These are phyloP conservation scores for Ectropis crepuscularia DNA, from an alignment of 2,888 invertebrate genomes.

Conservation along the genomic window DNA sequence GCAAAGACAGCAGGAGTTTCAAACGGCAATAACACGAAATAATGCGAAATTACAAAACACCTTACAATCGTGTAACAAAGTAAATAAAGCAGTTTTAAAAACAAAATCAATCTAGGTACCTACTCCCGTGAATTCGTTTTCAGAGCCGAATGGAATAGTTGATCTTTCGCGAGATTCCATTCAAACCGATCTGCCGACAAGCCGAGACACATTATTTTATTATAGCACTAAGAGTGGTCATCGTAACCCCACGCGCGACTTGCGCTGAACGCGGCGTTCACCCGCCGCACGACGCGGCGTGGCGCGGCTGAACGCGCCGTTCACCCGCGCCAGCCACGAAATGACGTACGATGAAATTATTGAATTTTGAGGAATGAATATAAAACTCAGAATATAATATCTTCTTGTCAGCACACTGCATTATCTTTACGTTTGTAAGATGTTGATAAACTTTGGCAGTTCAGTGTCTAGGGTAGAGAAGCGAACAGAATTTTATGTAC, in stretches of 20 bases:
- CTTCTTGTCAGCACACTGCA: slow-evolving; percentile 34
- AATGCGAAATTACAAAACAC: slow-evolving; percentile 21
- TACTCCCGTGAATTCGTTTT: not conserved
- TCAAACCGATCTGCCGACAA: slow-evolving; percentile 14
- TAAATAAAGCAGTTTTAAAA: slow-evolving; percentile 21
- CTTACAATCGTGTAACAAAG: slow-evolving; percentile 18
- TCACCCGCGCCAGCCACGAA: no score
- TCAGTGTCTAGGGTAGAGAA: slow-evolving; percentile 56
- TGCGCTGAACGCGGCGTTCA: no score
- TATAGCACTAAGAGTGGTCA: no score
- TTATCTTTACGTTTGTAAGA: slow-evolving; percentile 10
- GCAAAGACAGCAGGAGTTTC: slow-evolving; percentile 14
- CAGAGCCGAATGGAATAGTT: slow-evolving; percentile 7
- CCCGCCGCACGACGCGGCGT: no score
- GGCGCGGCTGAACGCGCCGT: no score
- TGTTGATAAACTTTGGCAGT: slow-evolving; percentile 23
- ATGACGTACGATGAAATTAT: no score
- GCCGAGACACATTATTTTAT: not conserved
- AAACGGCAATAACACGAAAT: not conserved
- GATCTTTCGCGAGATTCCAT: not conserved
- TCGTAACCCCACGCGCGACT: no score
- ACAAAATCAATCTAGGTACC: not conserved
- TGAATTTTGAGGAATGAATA: no score
- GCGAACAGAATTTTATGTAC: slow-evolving; percentile 54
- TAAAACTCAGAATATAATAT: no score